Evolutionary conservation across 2,113 vertebrate genomes (phyloP).

Genomic region (Pan troglodytes): NHGRI_mPanTro3-v2.1_pri NC_072415.2:68928001-68928500

Average conservation of each 20-base stretch:
- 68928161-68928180: conserved; percentile 65
- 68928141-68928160: neutral
- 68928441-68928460: conserved; percentile 49
- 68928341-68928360: conserved; percentile 62
- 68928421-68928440: conserved; percentile 69
- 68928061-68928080: neutral
- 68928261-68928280: conserved; percentile 54
- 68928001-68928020: neutral
- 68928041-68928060: conserved; percentile 29
- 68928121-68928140: conserved; percentile 34
- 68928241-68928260: neutral
- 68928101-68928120: conserved; percentile 46
- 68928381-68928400: conserved; percentile 68
- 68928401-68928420: conserved; percentile 48
- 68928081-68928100: neutral
- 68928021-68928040: conserved; percentile 33
- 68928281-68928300: neutral
- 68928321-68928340: conserved; percentile 10
- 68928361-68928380: conserved; percentile 47
- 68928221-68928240: conserved; percentile 34
- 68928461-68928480: conserved; percentile 62
- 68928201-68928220: conserved; percentile 63
- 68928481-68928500: conserved; percentile 35
- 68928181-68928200: conserved; percentile 65
- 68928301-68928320: conserved; percentile 43